Base-by-base conservation (phyloP, 2,888 invertebrate genomes). In the Odontocolon sp. region DNA sequence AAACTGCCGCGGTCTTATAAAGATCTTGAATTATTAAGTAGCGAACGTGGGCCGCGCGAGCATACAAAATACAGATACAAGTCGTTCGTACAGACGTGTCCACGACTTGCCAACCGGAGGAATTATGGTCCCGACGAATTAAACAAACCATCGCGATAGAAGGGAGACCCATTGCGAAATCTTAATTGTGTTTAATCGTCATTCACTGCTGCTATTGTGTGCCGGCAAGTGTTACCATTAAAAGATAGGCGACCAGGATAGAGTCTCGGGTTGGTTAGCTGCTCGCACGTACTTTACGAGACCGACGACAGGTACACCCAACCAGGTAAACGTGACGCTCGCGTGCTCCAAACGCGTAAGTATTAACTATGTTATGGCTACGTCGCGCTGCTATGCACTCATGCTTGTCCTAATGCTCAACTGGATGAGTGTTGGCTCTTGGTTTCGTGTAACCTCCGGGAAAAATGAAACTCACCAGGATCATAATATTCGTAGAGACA, bases 101-200 rank as follows among this genome's bases (percentile, higher is more conserved):
- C 54, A 40, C 38, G 33, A 54, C 61, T 59, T 50, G 71, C 47
- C 21, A 63, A 18, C 61, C 40, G 67, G 52, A 63, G 28, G 40
- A 77, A 68, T 77, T 72, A 77, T 77, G 57, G 50, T 68, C 36
- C 33, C 63, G 67, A 28, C 70, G 67, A 74, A 74, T 77, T 72
- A 71, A 72, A 64, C 69, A 76, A 73, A 84, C 69, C 79, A 77
- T 82, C 70, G 76, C 80, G 82, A 84, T 83, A 86, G 83, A 78
- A 73, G 52, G 70, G 52, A 59, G 67, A 56, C 47, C 76, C 59
- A 73, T 77, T 73, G 54, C 69, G 79, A 80, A 85, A 81, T 86
- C 84, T 87, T 86, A 84, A 85, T 87, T 85, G 83, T 80, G 75
- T 77, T 82, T 83, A 85, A 86, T 86, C 84, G 81, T 77, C 80